These are phyloP conservation scores for Pyrochroa serraticornis DNA, from an alignment of 2,888 invertebrate genomes.

Conservation along the genomic window DNA sequence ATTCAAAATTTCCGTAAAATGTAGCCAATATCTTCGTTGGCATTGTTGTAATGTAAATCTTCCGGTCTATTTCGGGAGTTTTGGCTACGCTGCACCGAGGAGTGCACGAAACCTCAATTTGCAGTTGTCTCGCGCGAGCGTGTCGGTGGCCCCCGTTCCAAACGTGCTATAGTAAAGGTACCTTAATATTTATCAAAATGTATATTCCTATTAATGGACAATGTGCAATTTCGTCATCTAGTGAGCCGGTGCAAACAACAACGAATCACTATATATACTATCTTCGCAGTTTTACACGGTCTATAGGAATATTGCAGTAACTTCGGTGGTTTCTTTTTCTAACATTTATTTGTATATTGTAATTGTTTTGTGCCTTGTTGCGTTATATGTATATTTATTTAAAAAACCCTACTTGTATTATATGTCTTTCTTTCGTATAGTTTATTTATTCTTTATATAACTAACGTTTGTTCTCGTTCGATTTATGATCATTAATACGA, in stretches of 20 bases:
- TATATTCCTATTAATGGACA: slow-evolving; percentile 52
- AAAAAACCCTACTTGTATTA: slow-evolving; percentile 28
- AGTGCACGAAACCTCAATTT: neutral
- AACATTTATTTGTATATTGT: slow-evolving; percentile 34
- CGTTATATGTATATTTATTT: slow-evolving; percentile 32
- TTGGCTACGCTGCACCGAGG: too few relatives aligned
- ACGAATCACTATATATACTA: slow-evolving; percentile 31
- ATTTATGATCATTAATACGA: slow-evolving; percentile 17
- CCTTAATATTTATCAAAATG: slow-evolving; percentile 51
- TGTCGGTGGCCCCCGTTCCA: slow-evolving; percentile 18
- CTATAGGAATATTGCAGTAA: slow-evolving; percentile 28
- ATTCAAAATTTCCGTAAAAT: too few relatives aligned
- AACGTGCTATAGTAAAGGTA: slow-evolving; percentile 59
- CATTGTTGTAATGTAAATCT: too few relatives aligned
- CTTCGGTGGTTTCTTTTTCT: slow-evolving; percentile 36
- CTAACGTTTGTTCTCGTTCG: slow-evolving; percentile 24
- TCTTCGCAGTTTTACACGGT: slow-evolving; percentile 10
- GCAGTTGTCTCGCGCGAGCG: neutral
- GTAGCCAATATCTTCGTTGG: too few relatives aligned
- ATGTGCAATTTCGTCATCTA: slow-evolving; percentile 55
- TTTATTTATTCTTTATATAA: slow-evolving; percentile 33
- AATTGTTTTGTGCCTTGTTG: slow-evolving; percentile 37
- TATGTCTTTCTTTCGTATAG: slow-evolving; percentile 26
- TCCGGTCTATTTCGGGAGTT: too few relatives aligned
- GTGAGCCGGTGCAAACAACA: slow-evolving; percentile 49